Evolutionary conservation across 2,113 vertebrate genomes (phyloP), one percentile per base, ranked within the genome.

Genomic region (Leptosomus discolor): DNA sequence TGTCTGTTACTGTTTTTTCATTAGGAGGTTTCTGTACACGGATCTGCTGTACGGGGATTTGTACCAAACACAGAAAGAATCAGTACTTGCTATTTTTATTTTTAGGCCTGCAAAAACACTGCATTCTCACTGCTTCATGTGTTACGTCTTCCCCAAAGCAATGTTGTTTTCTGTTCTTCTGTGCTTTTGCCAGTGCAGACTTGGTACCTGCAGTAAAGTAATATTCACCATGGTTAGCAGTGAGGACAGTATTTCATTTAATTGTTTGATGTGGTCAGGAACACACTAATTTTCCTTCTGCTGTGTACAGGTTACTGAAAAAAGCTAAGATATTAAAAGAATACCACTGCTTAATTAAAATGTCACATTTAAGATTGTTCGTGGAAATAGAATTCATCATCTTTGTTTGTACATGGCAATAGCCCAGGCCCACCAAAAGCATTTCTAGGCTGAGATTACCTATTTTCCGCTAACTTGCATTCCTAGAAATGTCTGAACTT

Each of bases 121-220:
- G 0, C 6, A 4, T 61, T 65, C 54, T 81, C 22, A 26, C 14
- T 77, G 63, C 7, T 86, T 61, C 36, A 29, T 5, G 1, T 0
- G 0, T 69, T 57, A 9, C 11, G 8, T 68, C 29, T 41, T 76
- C 19, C 58, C 17, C 13, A 29, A 19, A 71, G 34, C 23, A 26
- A 8, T 3, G 19, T 8, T 46, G 16, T 27, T 65, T 54, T 53
- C 45, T 48, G 6, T 64, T 76, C 15, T 39, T 70, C 7, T 61
- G 32, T 45, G 36, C 41, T 74, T 84, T 69, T 71, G 22, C 30
- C 70, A 63, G 18, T 30, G 29, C 20, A 43, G 26, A 27, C 36
- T 32, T 51, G 19, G 5, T 56, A n/a, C 45, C 34, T 73, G 34
- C 18, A 54, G 12, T 30, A 51, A 21, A 57, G 11, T 48, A 45